phyloP scores from a whole-genome alignment of 2,113 vertebrate genomes.

The Tyrannus savana region DNA sequence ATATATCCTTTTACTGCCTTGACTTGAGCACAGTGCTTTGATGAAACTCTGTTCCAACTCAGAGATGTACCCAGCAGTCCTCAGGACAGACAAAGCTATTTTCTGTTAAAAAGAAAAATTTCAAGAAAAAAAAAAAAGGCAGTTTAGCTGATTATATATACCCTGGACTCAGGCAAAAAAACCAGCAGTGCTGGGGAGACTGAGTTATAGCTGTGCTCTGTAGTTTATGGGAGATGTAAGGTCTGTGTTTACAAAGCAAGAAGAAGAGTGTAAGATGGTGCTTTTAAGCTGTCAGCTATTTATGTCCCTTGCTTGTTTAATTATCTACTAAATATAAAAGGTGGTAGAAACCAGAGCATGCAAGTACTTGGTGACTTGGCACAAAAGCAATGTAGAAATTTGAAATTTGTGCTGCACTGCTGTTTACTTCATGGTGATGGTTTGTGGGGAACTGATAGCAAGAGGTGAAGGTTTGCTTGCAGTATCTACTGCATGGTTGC shows the following conservation, averaged over 20 bases:
- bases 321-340: neutral
- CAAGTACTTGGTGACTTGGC: neutral
- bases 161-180: neutral
- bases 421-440: neutral
- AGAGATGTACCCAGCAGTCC: neutral
- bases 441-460: neutral
- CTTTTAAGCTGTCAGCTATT: constrained; percentile 58
- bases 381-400: neutral
- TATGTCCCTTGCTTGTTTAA: constrained; percentile 9
- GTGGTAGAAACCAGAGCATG: neutral
- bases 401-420: neutral
- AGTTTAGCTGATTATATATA: neutral
- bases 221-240: constrained; percentile 10
- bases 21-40: neutral
- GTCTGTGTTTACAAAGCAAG: constrained; percentile 40
- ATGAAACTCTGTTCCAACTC: neutral
- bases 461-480: neutral
- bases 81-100: neutral
- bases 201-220: neutral
- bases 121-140: neutral
- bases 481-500: neutral
- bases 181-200: neutral
- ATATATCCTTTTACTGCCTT: neutral
- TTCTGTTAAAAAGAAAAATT: neutral
- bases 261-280: neutral